Evolutionary conservation across 2,113 vertebrate genomes (phyloP).

Genomic region (Dolichallabes microphthalmus): DNA sequence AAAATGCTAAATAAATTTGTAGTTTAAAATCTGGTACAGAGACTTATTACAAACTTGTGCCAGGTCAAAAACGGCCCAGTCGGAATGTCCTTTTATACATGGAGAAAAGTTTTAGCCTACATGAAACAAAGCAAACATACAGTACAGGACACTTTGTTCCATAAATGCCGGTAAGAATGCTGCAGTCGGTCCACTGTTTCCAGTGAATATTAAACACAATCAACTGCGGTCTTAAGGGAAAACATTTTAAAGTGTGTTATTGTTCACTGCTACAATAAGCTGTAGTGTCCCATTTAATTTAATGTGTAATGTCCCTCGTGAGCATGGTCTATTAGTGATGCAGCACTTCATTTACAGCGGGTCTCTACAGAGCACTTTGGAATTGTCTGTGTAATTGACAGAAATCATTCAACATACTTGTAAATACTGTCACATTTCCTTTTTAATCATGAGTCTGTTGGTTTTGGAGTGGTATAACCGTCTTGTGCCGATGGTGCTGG

Average conservation of each 20-base stretch:
- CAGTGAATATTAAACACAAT: slow-evolving; percentile 8
- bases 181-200: slow-evolving; percentile 43
- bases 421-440: neutral
- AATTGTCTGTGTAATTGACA: slow-evolving; percentile 11
- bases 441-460: neutral
- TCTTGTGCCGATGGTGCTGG: neutral
- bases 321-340: neutral
- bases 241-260: slow-evolving; percentile 47
- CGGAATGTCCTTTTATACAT: slow-evolving; percentile 71
- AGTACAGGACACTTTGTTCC: slow-evolving; percentile 48
- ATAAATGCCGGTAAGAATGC: slow-evolving; percentile 59
- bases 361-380: slow-evolving; percentile 3
- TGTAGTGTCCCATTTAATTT: slow-evolving; percentile 33
- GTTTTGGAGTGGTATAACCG: neutral
- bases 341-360: slow-evolving; percentile 24
- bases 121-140: slow-evolving; percentile 72
- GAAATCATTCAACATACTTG: neutral
- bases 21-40: too few relatives aligned
- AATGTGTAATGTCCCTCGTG: neutral
- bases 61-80: too few relatives aligned
- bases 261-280: slow-evolving; percentile 20
- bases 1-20: too few relatives aligned
- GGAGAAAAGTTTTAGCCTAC: slow-evolving; percentile 72
- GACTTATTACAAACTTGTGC: too few relatives aligned
- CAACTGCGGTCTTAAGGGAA: slow-evolving; percentile 9